A percentile compares a stretch with the other conserved stretches of the same genome.
Conservation (phyloP, 2,797 vertebrate species). For the Aselliscus stoliczkanus region DNA sequence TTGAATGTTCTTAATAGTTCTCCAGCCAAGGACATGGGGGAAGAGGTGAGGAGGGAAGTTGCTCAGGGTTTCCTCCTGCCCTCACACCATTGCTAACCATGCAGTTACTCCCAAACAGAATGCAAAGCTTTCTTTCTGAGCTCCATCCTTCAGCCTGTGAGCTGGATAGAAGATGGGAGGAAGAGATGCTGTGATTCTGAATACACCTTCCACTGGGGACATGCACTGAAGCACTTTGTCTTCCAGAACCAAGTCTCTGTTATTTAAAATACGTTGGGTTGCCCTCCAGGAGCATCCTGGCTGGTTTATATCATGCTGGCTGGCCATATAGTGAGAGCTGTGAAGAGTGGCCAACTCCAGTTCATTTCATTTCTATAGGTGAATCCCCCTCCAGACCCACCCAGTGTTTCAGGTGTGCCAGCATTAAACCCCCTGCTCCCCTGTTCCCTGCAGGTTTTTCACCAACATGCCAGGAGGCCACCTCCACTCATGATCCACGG, state of each 20-base stretch:
- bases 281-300: slow-evolving; percentile 67
- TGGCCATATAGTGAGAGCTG: slow-evolving; percentile 15
- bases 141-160: background rate
- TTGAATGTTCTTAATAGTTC: background rate
- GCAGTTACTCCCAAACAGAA: no score
- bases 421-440: rapidly evolving
- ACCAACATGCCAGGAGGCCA: background rate
- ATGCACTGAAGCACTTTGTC: slow-evolving; percentile 49
- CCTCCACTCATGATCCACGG: background rate
- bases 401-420: background rate
- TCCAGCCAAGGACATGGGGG: background rate
- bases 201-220: slow-evolving; percentile 50
- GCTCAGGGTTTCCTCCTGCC: no score
- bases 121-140: background rate
- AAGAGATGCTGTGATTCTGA: background rate
- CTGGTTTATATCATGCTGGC: slow-evolving; percentile 41
- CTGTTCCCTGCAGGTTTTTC: background rate
- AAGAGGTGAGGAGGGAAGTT: background rate
- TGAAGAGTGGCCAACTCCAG: background rate
- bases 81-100: background rate
- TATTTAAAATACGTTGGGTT: slow-evolving; percentile 72
- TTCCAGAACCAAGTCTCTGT: slow-evolving; percentile 67
- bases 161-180: background rate
- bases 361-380: background rate
- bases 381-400: background rate